Percentiles rank a stretch among this genome's conserved stretches.
phyloP scores from a whole-genome alignment of 37 sponge, comb jelly and placozoan genomes.

The Corticium candelabrum region DNA sequence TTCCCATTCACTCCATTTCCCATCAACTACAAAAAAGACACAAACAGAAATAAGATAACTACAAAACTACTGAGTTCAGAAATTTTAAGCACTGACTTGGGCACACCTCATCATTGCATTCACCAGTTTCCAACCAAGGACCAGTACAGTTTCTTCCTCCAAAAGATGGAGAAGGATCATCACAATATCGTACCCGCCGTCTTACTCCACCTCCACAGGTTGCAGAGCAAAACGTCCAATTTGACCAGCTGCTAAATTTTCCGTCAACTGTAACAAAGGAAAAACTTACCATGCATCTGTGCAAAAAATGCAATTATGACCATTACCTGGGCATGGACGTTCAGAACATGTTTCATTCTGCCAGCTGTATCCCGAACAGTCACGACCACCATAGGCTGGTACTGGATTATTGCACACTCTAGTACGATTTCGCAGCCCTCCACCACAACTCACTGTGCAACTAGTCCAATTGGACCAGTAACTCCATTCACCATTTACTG shows the following conservation, averaged over 20 bases:
- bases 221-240: neutral
- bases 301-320: neutral
- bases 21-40: conserved; percentile 9
- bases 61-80: too few relatives aligned
- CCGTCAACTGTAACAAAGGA: neutral
- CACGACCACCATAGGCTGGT: neutral
- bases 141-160: neutral
- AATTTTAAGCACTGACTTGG: conserved; percentile 2
- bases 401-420: neutral
- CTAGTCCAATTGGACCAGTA: neutral
- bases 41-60: neutral
- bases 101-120: conserved; percentile 3
- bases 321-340: conserved; percentile 8
- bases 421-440: neutral
- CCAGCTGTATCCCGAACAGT: neutral
- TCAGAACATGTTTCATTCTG: conserved; percentile 6
- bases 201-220: neutral
- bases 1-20: conserved; percentile 10
- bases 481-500: conserved; percentile 9
- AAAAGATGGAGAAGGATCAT: conserved; percentile 1
- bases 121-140: neutral
- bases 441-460: conserved; percentile 1
- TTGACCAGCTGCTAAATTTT: neutral
- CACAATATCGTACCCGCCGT: neutral
- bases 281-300: neutral